Conservation (phyloP, 2,888 invertebrate species). For the Urechis unicinctus region DNA sequence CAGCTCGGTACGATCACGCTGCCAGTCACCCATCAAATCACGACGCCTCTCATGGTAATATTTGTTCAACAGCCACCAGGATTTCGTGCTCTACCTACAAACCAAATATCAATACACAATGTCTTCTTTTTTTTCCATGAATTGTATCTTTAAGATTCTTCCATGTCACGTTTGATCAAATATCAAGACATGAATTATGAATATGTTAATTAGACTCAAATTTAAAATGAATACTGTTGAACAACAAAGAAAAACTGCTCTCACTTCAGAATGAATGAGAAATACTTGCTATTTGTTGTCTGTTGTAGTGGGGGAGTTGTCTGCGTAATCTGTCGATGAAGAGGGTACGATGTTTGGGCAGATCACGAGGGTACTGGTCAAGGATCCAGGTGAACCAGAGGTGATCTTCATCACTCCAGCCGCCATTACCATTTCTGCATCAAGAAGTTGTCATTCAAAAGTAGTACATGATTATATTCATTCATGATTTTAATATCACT, state of each 20-base stretch:
- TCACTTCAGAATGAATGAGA: too few relatives aligned
- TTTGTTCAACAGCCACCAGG: constrained; percentile 40
- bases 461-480: background rate
- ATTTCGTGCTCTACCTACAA: constrained; percentile 42
- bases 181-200: too few relatives aligned
- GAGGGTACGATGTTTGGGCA: constrained; percentile 38
- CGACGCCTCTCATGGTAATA: constrained; percentile 36
- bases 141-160: too few relatives aligned
- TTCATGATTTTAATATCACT: too few relatives aligned
- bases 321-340: constrained; percentile 39
- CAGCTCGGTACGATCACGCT: constrained; percentile 37
- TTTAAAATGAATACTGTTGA: too few relatives aligned
- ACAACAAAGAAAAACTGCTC: too few relatives aligned
- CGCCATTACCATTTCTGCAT: constrained; percentile 22
- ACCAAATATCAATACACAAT: background rate
- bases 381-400: constrained; percentile 35
- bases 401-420: constrained; percentile 43
- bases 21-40: constrained; percentile 39
- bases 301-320: constrained; percentile 36
- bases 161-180: too few relatives aligned
- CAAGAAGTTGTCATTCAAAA: background rate
- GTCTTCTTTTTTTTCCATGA: too few relatives aligned
- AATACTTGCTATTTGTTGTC: constrained; percentile 34
- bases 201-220: too few relatives aligned
- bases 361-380: constrained; percentile 41